Evolutionary conservation across 2,888 invertebrate genomes (phyloP), one percentile per base, ranked within the genome.

Genomic region (Poecilobothrus nobilitatus): DNA sequence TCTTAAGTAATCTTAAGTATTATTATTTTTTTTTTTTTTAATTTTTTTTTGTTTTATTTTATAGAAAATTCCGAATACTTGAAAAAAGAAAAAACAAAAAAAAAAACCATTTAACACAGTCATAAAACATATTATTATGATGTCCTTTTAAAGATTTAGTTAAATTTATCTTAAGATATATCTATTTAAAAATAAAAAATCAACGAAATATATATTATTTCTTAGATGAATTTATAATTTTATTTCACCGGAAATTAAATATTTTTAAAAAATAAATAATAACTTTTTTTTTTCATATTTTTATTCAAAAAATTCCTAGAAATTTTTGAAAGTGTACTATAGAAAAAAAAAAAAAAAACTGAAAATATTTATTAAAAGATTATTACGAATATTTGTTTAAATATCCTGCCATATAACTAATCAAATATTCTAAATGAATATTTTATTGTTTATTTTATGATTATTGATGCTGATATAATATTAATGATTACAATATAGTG

Each of bases 401-500:
- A 53, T 53, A 53, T 53, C n/a, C 53, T 18, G n/a, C 53, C 9
- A 53, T 53, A 53, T 53, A 27, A n/a, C 53, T 53, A 9, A 53
- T 53, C 53, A 53, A 53, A 53, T 53, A 53, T 18, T 53, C 18
- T 18, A 53, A 53, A 53, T 53, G 9, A 53, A 18, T 53, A 53
- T 53, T 53, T n/a, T 53, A 37, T 27, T 53, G 53, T 53, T 53
- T 53, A 53, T 53, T 53, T 53, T 53, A 53, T 53, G 53, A 53
- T 53, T 53, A 53, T 53, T 15, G 53, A 18, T 53, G 53, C 53
- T 53, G 53, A 53, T 53, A 18, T 53, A 18, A 2, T n/a, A 18
- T 18, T 53, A 53, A 53, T 53, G 53, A 18, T 53, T 18, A 53
- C 15, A n/a, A 18, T 18, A 53, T 1, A 18, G 6, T 18, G 18